A percentile compares a stretch with the other conserved stretches of the same genome.
phyloP scores from a whole-genome alignment of 2,888 invertebrate species.

The Gastrophysa polygoni region DNA sequence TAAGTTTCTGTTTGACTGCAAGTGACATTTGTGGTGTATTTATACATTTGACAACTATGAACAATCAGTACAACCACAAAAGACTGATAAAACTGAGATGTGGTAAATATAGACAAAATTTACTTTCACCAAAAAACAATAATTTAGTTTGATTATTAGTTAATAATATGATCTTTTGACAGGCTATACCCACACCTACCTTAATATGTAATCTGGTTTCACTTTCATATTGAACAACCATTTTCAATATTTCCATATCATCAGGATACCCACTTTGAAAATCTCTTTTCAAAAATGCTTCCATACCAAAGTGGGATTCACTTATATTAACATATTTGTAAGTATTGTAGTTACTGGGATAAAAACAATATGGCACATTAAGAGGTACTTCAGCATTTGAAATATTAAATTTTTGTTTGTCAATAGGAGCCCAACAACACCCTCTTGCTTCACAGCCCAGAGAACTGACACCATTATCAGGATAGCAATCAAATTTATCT shows the following conservation, averaged over 20 bases:
- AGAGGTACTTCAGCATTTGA: conserved; percentile 46
- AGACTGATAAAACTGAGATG: too few species aligned
- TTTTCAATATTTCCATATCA: conserved; percentile 65
- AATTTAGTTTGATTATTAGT: too few species aligned
- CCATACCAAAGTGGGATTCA: conserved; percentile 65
- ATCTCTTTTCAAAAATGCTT: conserved; percentile 63
- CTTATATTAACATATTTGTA: conserved; percentile 69
- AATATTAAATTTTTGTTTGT: conserved; percentile 26
- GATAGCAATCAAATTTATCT: conserved; percentile 74
- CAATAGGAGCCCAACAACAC: conserved; percentile 69
- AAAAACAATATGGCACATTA: conserved; percentile 75
- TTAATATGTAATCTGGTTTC: conserved; percentile 70
- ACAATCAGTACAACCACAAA: too few species aligned
- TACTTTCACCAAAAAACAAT: too few species aligned
- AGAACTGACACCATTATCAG: conserved; percentile 63
- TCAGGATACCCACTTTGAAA: conserved; percentile 68
- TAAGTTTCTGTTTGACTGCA: too few species aligned
- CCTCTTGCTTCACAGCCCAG: conserved; percentile 67
- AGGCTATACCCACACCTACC: conserved; percentile 62
- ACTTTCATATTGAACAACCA: conserved; percentile 69
- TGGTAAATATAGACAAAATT: too few species aligned
- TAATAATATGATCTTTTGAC: too few species aligned
- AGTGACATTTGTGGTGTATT: too few species aligned
- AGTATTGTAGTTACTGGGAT: conserved; percentile 69
- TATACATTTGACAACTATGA: too few species aligned